Evolutionary conservation across 2,113 vertebrate species (phyloP).

Genomic region (Heterochromis multidens): DNA sequence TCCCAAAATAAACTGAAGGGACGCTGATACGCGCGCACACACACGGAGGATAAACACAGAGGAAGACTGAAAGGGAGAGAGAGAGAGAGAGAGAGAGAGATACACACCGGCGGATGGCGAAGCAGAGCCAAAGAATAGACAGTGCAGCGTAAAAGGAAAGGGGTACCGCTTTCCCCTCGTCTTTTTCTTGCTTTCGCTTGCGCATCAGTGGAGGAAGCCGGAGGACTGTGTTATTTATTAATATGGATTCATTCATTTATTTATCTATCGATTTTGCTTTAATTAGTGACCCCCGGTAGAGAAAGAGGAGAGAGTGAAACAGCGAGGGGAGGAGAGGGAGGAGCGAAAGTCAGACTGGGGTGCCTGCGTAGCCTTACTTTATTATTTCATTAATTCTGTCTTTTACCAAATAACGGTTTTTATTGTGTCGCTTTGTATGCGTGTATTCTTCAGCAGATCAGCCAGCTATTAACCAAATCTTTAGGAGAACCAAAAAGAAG

Average conservation of each 20-base stretch:
- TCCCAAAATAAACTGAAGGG: slow-evolving; percentile 56
- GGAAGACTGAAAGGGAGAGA: not conserved
- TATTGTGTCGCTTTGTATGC: slow-evolving; percentile 28
- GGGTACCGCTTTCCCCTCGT: slow-evolving; percentile 34
- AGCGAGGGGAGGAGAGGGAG: slow-evolving; percentile 57
- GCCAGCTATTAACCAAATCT: slow-evolving; percentile 70
- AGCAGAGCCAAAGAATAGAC: slow-evolving; percentile 66
- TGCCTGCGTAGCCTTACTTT: slow-evolving; percentile 69
- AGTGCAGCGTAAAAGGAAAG: slow-evolving; percentile 33
- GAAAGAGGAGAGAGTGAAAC: slow-evolving; percentile 39
- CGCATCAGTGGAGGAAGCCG: slow-evolving; percentile 10
- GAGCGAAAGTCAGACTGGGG: slow-evolving; percentile 60
- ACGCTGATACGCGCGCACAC: slow-evolving; percentile 27
- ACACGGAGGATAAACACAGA: slow-evolving; percentile 19
- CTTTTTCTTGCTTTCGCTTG: slow-evolving; percentile 2
- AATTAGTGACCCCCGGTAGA: slow-evolving; percentile 69
- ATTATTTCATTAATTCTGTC: slow-evolving; percentile 55
- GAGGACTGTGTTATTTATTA: slow-evolving; percentile 37
- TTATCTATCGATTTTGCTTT: slow-evolving; percentile 70
- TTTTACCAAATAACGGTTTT: slow-evolving; percentile 38
- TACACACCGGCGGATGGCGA: slow-evolving; percentile 64
- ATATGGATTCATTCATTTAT: slow-evolving; percentile 65
- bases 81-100: slow-evolving; percentile 26
- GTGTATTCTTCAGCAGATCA: slow-evolving; percentile 37
- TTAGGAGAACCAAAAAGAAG: slow-evolving; percentile 56